These are phyloP conservation scores for Brachionus koreanus DNA, from an alignment of 1,140 invertebrate genomes.

Conservation along the genomic window DNA sequence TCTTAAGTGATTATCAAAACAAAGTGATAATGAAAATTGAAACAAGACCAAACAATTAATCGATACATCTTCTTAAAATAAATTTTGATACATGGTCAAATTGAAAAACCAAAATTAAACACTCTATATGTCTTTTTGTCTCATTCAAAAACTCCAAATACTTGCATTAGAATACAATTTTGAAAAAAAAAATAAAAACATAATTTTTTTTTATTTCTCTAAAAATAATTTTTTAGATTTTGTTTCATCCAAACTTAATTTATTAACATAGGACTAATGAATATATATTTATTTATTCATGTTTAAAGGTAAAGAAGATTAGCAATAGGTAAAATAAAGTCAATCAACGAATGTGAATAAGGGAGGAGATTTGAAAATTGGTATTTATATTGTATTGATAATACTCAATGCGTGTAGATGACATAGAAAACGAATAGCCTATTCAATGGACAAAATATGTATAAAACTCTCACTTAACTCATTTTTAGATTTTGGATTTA, in stretches of 20 bases:
- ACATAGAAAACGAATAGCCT: neutral
- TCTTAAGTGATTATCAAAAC: too few relatives aligned
- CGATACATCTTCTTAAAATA: too few relatives aligned
- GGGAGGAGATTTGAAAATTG: neutral
- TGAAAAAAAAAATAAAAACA: too few relatives aligned
- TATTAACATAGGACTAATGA: neutral
- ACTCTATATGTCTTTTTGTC: too few relatives aligned
- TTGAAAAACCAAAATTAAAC: too few relatives aligned
- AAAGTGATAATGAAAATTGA: too few relatives aligned
- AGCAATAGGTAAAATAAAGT: neutral
- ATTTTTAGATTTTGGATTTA: neutral
- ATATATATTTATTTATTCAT: neutral
- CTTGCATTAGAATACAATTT: too few relatives aligned
- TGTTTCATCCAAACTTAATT: neutral
- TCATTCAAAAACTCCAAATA: too few relatives aligned
- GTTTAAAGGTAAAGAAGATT: neutral
- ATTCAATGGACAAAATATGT: neutral
- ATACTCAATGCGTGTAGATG: neutral
- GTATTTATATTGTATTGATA: neutral
- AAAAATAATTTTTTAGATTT: neutral
- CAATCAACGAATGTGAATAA: neutral
- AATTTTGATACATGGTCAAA: too few relatives aligned
- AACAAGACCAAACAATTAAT: too few relatives aligned
- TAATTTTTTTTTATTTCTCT: too few relatives aligned
- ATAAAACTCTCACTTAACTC: too few relatives aligned